Evolutionary conservation across 2,797 vertebrate species (phyloP).

Genomic region (Melopsittacus undulatus): DNA sequence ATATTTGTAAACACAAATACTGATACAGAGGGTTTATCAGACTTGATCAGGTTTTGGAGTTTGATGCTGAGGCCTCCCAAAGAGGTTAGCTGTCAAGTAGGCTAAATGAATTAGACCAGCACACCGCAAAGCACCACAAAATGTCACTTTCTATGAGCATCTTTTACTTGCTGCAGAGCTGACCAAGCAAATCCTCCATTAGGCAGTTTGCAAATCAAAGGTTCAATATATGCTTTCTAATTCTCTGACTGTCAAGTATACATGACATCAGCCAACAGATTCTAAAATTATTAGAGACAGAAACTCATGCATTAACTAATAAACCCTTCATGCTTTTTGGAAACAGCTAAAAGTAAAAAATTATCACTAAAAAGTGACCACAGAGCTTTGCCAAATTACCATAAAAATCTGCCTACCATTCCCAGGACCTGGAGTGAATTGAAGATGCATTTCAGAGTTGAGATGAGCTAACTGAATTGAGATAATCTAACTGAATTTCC

Average conservation of each 20-base stretch:
- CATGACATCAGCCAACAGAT: background rate
- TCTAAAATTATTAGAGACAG: background rate
- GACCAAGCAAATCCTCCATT: background rate
- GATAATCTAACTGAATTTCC: background rate
- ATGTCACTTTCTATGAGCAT: background rate
- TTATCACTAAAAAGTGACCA: background rate
- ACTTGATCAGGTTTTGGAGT: background rate
- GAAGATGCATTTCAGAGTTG: background rate
- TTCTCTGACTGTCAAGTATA: background rate
- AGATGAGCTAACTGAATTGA: background rate
- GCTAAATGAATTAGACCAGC: background rate
- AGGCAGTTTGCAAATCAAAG: background rate
- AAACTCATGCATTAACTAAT: background rate
- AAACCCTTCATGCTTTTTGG: background rate
- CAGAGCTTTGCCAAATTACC: background rate
- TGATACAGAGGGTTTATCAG: background rate
- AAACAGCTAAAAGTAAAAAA: background rate
- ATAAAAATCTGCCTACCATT: background rate
- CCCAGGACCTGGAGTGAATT: background rate
- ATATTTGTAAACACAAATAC: no score
- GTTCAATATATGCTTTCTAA: background rate
- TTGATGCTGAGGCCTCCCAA: background rate
- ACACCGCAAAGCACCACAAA: background rate
- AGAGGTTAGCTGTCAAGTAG: background rate
- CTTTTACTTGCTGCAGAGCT: background rate